Evolutionary conservation across 2,888 invertebrate genomes (phyloP), one percentile per base, ranked within the genome.

Genomic region (Nomada fabriciana): DNA sequence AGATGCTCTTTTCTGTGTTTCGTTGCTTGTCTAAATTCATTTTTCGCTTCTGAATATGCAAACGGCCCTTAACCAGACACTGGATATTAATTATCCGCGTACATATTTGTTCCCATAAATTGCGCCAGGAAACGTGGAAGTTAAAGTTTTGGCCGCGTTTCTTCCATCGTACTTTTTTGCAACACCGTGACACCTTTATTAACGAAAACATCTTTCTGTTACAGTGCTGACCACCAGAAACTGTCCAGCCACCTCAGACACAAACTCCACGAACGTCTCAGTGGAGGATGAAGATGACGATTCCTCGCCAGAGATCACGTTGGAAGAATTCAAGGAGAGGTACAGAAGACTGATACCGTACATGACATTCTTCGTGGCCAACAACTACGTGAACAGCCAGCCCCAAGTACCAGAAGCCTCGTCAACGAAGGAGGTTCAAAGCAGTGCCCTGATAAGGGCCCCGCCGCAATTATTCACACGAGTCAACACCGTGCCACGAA

Each of bases 281-380:
- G 71, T 76, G 5, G 88, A 88, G 52, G 88, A 89, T 2, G 87
- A 88, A 0, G 88, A 86, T 0, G 88, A 88, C 20, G 85, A 82
- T 23, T 68, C 84, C 18, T 74, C 89, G 5, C 82, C 86, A 42
- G 86, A 88, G 1, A 89, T 92, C n/a, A 90, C 94, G 63, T 91
- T 96, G 59, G 94, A 95, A 9, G 94, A 95, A 61, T 91, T 92
- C 77, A 95, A 95, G 72, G 96, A 97, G 94, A 95, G 97, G 69
- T 96, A 96, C 91, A 96, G 97, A 89, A 95, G 98, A 84, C 94
- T 98, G 67, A 96, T 98, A 90, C 98, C 97, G 1, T 97, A 97
- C 92, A 97, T 97, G 96, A 97, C 97, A 52, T 98, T 96, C 94
- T 97, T 97, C 93, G 94, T 95, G 43, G 94, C 96, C n/a, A 95